Percentiles rank a stretch among this genome's conserved stretches.
phyloP scores from a whole-genome alignment of 1,140 invertebrate species.

The Penaeus vannamei region DNA sequence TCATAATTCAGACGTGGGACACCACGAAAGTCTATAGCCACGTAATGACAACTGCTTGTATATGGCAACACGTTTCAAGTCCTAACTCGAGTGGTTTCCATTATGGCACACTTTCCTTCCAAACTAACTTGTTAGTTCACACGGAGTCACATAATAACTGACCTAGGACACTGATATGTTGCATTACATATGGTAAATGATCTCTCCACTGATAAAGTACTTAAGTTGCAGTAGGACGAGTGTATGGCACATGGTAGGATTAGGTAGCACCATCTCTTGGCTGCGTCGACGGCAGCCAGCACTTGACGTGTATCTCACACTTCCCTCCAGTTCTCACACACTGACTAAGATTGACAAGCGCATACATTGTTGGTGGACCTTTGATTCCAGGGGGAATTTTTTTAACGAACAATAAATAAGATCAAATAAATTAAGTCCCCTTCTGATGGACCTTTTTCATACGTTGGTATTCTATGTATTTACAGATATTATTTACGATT shows the following conservation, averaged over 20 bases:
- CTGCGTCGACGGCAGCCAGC: slow-evolving; percentile 40
- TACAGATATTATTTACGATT: slow-evolving; percentile 64
- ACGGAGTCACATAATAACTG: slow-evolving; percentile 44
- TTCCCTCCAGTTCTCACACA: slow-evolving; percentile 57
- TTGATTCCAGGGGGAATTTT: slow-evolving; percentile 60
- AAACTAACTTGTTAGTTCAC: slow-evolving; percentile 31
- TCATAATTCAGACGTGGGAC: slow-evolving; percentile 21
- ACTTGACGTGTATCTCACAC: slow-evolving; percentile 20
- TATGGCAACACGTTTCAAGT: slow-evolving; percentile 6
- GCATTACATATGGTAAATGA: slow-evolving; percentile 31
- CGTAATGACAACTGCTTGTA: slow-evolving; percentile 34
- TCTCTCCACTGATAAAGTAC: slow-evolving; percentile 23
- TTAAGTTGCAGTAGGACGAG: slow-evolving; percentile 47
- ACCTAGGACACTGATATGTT: slow-evolving; percentile 64
- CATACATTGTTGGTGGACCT: slow-evolving; percentile 63
- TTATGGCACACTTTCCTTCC: slow-evolving; percentile 56
- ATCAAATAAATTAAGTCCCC: slow-evolving; percentile 64
- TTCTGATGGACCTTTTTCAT: slow-evolving; percentile 55
- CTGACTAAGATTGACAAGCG: slow-evolving; percentile 66
- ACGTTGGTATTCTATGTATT: slow-evolving; percentile 56
- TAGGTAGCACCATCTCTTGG: slow-evolving; percentile 62
- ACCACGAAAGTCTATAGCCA: slow-evolving; percentile 40
- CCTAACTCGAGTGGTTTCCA: slow-evolving; percentile 34
- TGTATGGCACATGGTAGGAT: slow-evolving; percentile 60
- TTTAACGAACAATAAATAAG: slow-evolving; percentile 62